A percentile compares a stretch with the other conserved stretches of the same genome.
Evolutionary conservation across 64 coral and sea anemone genomes (phyloP).

Genomic region (Actinia tenebrosa): DNA sequence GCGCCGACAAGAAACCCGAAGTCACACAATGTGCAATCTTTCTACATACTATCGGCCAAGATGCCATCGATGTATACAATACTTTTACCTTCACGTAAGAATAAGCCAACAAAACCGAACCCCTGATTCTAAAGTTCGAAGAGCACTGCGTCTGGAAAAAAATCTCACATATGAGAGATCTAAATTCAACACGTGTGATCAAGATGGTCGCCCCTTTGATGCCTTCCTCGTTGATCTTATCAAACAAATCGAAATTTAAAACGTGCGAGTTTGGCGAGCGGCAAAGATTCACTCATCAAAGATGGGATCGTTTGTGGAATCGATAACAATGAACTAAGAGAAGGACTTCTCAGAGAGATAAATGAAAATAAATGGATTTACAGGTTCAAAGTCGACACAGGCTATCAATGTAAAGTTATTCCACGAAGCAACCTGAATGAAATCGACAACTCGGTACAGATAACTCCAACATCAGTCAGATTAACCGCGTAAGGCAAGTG

Average conservation of each 20-base stretch:
- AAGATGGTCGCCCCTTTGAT: slow-evolving; percentile 63
- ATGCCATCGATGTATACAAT: slow-evolving; percentile 57
- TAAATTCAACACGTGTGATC: slow-evolving; percentile 46
- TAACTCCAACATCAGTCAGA: background rate
- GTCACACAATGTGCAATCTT: slow-evolving; percentile 58
- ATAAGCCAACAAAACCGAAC: slow-evolving; percentile 54
- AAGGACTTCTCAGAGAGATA: slow-evolving; percentile 41
- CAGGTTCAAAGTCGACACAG: slow-evolving; percentile 20
- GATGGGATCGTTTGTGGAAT: slow-evolving; percentile 28
- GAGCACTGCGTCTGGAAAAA: slow-evolving; percentile 58
- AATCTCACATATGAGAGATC: slow-evolving; percentile 76
- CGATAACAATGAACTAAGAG: slow-evolving; percentile 43
- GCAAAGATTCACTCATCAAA: slow-evolving; percentile 6
- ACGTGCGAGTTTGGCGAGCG: slow-evolving; percentile 26
- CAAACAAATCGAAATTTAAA: too few relatives aligned
- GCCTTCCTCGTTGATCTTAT: slow-evolving; percentile 3
- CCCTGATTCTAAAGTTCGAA: slow-evolving; percentile 51
- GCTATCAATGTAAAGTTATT: slow-evolving; percentile 13
- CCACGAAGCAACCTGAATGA: background rate
- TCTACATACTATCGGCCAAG: slow-evolving; percentile 64
- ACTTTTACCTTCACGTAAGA: slow-evolving; percentile 45
- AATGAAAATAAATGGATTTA: background rate
- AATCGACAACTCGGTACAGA: slow-evolving; percentile 1
- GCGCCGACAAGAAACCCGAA: slow-evolving; percentile 40
- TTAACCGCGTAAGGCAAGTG: too few relatives aligned